Evolutionary conservation across 2,113 vertebrate genomes (phyloP).

Genomic region (Prochilodus magdalenae): DNA sequence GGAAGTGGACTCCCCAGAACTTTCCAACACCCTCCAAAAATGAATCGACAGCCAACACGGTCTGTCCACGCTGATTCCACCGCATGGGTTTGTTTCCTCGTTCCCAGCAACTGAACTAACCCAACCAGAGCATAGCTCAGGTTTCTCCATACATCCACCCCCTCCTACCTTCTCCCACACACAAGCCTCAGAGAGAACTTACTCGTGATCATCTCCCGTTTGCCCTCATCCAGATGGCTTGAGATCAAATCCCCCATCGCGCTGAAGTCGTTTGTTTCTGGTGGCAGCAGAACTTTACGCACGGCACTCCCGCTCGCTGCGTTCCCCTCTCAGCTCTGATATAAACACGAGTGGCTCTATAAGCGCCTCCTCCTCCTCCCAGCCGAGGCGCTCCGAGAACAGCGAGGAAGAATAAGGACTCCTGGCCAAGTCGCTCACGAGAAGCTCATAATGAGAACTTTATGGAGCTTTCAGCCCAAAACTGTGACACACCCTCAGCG

Average conservation of each 20-base stretch:
- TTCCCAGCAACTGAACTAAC: no score
- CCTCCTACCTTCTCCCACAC: no score
- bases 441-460: not conserved
- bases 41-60: no score
- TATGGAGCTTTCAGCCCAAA: not conserved
- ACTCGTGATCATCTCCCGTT: constrained; percentile 89
- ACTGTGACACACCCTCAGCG: constrained; percentile 32
- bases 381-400: not conserved
- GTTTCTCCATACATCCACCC: no score
- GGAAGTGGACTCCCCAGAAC: no score
- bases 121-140: no score
- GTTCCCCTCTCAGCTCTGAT: constrained; percentile 3
- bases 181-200: constrained; percentile 47
- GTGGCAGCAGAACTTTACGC: constrained; percentile 25
- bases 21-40: no score
- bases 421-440: not conserved
- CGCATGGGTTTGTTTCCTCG: no score
- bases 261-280: constrained; percentile 31
- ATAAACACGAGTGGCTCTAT: constrained; percentile 10
- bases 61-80: no score
- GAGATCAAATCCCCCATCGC: constrained; percentile 91
- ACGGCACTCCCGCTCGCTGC: not conserved
- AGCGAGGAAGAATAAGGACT: not conserved
- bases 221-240: constrained; percentile 90
- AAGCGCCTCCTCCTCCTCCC: constrained; percentile 12